Percentiles rank a stretch among this genome's conserved stretches.
Evolutionary conservation across 1,140 invertebrate species (phyloP).

Genomic region (Hypothenemus hampei): DNA sequence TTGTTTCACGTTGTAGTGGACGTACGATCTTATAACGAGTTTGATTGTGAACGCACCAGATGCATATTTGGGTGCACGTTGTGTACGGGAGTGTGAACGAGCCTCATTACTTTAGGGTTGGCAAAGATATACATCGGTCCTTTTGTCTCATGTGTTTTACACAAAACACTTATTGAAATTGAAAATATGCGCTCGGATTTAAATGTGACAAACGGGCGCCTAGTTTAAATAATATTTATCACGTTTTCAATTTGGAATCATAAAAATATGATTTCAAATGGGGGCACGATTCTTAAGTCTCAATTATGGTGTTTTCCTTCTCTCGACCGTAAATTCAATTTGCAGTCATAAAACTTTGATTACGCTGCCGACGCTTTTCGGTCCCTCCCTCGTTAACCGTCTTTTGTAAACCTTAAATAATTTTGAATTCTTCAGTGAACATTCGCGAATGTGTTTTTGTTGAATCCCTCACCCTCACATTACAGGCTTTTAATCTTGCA

Average conservation of each 20-base stretch:
- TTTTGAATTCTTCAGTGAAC: constrained; percentile 5
- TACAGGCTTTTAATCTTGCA: too few species aligned
- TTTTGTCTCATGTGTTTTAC: not conserved
- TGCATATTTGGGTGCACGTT: not conserved
- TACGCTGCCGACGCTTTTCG: constrained; percentile 1
- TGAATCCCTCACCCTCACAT: too few species aligned
- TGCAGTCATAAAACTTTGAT: constrained; percentile 24
- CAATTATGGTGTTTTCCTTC: constrained; percentile 26
- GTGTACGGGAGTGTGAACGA: not conserved
- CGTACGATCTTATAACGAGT: constrained; percentile 1
- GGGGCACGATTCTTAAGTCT: constrained; percentile 10
- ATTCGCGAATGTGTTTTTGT: too few species aligned
- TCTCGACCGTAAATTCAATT: constrained; percentile 24
- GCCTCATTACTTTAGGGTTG: constrained; percentile 1
- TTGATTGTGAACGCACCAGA: constrained; percentile 5
- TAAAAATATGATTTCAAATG: constrained; percentile 14
- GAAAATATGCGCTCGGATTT: not conserved
- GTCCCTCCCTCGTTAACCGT: constrained; percentile 8
- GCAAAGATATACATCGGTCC: not conserved
- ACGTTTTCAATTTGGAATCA: not conserved
- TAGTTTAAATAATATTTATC: not conserved
- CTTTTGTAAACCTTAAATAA: constrained; percentile 24
- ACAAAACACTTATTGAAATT: not conserved
- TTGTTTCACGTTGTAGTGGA: constrained; percentile 2
- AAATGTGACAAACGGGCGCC: not conserved